A percentile compares a stretch with the other conserved stretches of the same genome.
These are phyloP conservation scores for Bombus sibiricus DNA, from an alignment of 1,140 invertebrate genomes.

Conservation along the genomic window DNA sequence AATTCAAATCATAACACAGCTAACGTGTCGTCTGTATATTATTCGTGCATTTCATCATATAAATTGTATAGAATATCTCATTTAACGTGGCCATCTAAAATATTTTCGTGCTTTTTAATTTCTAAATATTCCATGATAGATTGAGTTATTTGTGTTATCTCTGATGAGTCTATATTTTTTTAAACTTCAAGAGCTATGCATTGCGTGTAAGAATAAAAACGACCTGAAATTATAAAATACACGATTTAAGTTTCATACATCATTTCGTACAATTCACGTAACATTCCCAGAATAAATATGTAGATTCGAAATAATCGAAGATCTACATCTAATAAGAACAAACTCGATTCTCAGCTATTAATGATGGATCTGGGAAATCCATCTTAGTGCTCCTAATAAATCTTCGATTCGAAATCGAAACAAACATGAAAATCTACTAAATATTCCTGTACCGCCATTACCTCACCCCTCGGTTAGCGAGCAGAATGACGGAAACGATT, in stretches of 20 bases:
- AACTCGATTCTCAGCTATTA: not conserved
- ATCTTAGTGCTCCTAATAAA: not conserved
- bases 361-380: not conserved
- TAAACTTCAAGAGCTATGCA: not conserved
- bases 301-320: not conserved
- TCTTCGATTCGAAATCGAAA: constrained; percentile 4
- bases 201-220: not conserved
- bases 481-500: not conserved
- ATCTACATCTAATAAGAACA: not conserved
- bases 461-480: not conserved
- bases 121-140: too few relatives aligned
- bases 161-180: not conserved
- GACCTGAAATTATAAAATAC: too few relatives aligned
- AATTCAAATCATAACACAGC: not conserved
- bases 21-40: not conserved
- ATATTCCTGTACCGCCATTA: not conserved
- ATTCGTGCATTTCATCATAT: not conserved
- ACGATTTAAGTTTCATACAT: not conserved
- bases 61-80: not conserved
- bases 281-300: not conserved
- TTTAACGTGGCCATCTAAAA: not conserved
- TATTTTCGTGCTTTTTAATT: too few relatives aligned
- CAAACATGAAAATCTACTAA: not conserved
- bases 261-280: not conserved
- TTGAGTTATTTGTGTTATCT: too few relatives aligned